A percentile compares a stretch with the other conserved stretches of the same genome.
Conservation (phyloP, 1,140 invertebrate species). For the Eumaeus atala region DNA sequence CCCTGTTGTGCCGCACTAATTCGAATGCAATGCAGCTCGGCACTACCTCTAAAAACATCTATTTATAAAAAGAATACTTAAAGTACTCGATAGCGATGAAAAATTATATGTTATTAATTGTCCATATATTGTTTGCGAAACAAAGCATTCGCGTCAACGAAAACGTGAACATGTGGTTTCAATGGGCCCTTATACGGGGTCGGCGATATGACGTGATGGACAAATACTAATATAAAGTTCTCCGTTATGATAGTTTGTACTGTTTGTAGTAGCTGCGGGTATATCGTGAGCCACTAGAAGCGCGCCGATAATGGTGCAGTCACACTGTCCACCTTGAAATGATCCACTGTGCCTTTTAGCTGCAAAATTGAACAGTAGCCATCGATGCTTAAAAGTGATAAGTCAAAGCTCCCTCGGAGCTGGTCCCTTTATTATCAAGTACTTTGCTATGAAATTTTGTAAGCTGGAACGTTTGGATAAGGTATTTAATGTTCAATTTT, state of each 20-base stretch:
- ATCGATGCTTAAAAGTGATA: constrained; percentile 24
- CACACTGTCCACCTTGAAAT: constrained; percentile 33
- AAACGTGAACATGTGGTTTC: no score
- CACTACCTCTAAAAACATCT: no score
- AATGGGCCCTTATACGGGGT: no score
- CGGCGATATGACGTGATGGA: no score
- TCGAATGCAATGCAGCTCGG: no score
- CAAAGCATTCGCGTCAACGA: no score
- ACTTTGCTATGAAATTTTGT: constrained; percentile 52
- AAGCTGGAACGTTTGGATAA: constrained; percentile 55
- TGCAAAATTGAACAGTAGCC: constrained; percentile 19
- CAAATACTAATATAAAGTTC: not conserved
- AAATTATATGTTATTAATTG: no score
- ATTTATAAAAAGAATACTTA: no score
- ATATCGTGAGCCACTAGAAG: constrained; percentile 29
- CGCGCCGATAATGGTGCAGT: constrained; percentile 20
- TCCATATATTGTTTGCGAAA: no score
- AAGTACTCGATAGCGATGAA: no score
- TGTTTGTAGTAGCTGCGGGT: constrained; percentile 35
- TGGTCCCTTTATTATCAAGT: constrained; percentile 38
- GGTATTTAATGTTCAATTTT: constrained; percentile 59
- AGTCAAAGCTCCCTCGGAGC: constrained; percentile 32
- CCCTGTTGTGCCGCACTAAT: no score
- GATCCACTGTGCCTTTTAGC: constrained; percentile 27
- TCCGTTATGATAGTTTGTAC: constrained; percentile 17